These are phyloP conservation scores for Larimichthys polyactis DNA, from an alignment of 2,113 vertebrate species.

Conservation along the genomic window DNA sequence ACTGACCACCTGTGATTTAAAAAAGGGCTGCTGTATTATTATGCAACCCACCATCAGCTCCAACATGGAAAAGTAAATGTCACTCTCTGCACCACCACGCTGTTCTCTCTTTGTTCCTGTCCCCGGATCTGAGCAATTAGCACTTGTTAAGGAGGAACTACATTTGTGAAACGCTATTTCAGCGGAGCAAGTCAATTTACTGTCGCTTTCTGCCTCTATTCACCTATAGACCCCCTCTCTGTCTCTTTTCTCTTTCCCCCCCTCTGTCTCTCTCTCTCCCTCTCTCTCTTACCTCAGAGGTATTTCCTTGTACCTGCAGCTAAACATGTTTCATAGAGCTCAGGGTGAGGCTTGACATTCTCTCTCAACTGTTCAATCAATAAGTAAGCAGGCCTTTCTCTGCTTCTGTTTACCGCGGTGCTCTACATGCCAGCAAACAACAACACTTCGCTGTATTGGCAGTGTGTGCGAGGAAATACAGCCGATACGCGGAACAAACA, in stretches of 20 bases:
- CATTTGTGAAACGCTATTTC: constrained; percentile 61
- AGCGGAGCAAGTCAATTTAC: constrained; percentile 53
- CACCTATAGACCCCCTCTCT: not conserved
- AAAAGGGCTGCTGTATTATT: constrained; percentile 68
- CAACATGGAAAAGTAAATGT: constrained; percentile 71
- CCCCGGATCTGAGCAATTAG: constrained; percentile 72
- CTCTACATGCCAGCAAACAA: constrained; percentile 67
- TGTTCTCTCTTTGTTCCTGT: constrained; percentile 77
- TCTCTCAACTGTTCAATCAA: constrained; percentile 64
- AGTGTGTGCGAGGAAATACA: constrained; percentile 41
- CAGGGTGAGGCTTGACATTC: constrained; percentile 62
- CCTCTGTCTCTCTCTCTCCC: not conserved
- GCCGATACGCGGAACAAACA: constrained; percentile 64
- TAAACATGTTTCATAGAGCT: constrained; percentile 37
- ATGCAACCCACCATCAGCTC: constrained; percentile 72
- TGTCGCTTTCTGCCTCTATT: constrained; percentile 45
- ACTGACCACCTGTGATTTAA: constrained; percentile 73
- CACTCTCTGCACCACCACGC: constrained; percentile 66
- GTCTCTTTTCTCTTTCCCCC: not conserved
- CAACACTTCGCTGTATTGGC: constrained; percentile 54
- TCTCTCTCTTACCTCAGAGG: constrained; percentile 17
- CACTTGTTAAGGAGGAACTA: constrained; percentile 65
- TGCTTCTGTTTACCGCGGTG: constrained; percentile 54
- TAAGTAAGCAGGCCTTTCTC: constrained; percentile 53
- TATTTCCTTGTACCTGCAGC: constrained; percentile 57